Base-by-base conservation (phyloP, 2,797 vertebrate genomes). In the Masticophis lateralis region DNA sequence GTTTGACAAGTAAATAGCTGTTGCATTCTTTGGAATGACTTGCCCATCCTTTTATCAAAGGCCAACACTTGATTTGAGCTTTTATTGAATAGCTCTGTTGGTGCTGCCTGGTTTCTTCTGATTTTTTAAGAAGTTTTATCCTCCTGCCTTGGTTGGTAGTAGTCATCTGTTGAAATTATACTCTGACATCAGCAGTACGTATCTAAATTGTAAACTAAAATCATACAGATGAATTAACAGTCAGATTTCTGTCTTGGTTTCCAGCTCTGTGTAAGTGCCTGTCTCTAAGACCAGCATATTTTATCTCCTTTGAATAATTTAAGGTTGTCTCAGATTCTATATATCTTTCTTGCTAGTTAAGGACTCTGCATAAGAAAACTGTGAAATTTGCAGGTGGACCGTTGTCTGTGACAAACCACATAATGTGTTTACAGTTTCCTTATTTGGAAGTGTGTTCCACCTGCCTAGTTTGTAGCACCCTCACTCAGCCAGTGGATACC, bases 221-320 rank as follows among this genome's bases (percentile, higher is more conserved):
- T 87, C 37, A 32, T 22, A 51, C 14, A 37, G 59, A 2, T 66
- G 60, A 43, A 37, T 61, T 92, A 20, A 11, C 43, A 55, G 61
- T 63, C 60, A 92, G 86, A 56, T 87, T 86, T 88, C n/a, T 83
- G 69, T 20, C 43, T 83, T 83, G 37, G 37, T 47, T 83, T 83
- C 74, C 74, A 83, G 37, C 74, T 83, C 74, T 83, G 43, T 1
- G 1, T 47, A 83, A 83, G 74, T 91, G 28, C 86, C 86, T 94
- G 13, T 91, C 89, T 94, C 93, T 63, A 91, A 92, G 91, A 92
- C 91, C 92, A 94, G 93, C 93, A 91, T 92, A 92, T 92, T 22
- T 43, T 18, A 53, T 74, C 1, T 86, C 59, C 16, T 91, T 56
- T 56, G 18, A 51, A 22, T 27, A 56, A 6, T n/a, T 43, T 27